Evolutionary conservation across 2,113 vertebrate genomes (phyloP).

Genomic region (Circaetus gallicus): DNA sequence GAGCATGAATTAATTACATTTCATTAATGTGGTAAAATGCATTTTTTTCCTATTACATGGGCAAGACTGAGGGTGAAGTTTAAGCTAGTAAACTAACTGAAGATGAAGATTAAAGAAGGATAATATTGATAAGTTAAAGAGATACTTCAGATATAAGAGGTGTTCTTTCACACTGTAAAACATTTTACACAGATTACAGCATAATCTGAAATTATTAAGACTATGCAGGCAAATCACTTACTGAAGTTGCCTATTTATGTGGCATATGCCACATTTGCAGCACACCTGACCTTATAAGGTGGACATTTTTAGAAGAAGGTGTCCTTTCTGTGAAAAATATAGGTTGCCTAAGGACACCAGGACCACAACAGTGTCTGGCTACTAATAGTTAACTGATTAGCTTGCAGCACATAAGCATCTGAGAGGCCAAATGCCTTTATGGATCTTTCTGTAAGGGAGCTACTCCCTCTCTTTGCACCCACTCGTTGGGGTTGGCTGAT

Average conservation of each 20-base stretch:
- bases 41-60: not conserved
- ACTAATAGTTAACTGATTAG: not conserved
- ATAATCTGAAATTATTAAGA: not conserved
- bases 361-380: not conserved
- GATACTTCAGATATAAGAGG: not conserved
- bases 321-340: not conserved
- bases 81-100: not conserved
- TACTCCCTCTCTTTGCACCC: not conserved
- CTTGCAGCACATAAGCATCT: not conserved
- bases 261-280: not conserved
- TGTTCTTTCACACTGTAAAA: not conserved
- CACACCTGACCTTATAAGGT: not conserved
- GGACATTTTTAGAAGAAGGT: not conserved
- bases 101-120: not conserved
- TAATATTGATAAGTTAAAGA: not conserved
- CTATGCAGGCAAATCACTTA: not conserved
- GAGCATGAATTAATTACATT: not conserved
- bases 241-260: not conserved
- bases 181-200: not conserved
- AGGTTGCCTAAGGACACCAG: not conserved
- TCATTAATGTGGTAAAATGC: not conserved
- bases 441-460: not conserved
- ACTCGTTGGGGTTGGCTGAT: not conserved
- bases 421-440: not conserved
- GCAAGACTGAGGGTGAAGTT: not conserved